These are phyloP conservation scores for Drosophila triauraria DNA, from an alignment of 1,140 invertebrate species.

Conservation along the genomic window DNA sequence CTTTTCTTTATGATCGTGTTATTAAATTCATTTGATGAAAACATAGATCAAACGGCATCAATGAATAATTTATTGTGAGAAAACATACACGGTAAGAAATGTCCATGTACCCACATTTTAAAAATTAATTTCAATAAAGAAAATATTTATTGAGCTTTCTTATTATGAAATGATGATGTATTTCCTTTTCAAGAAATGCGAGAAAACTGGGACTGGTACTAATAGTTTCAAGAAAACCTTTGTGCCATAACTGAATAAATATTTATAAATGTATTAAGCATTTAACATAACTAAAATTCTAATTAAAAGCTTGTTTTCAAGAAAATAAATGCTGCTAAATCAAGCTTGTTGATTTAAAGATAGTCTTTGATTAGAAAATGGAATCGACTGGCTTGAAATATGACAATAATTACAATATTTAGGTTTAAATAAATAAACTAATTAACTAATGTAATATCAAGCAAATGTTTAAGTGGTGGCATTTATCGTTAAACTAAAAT, in stretches of 20 bases:
- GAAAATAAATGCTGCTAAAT: not conserved
- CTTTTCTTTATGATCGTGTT: constrained; percentile 14
- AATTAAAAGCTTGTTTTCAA: not conserved
- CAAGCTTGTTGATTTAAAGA: not conserved
- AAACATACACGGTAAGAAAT: not conserved
- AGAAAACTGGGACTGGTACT: too few relatives aligned
- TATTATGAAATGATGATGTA: too few relatives aligned
- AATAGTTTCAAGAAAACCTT: too few relatives aligned
- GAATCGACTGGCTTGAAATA: not conserved
- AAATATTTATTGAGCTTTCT: not conserved
- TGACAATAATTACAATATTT: not conserved
- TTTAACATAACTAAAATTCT: not conserved
- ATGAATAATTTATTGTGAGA: constrained; percentile 16
- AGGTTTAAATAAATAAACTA: not conserved
- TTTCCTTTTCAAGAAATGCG: too few relatives aligned
- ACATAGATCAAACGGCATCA: constrained; percentile 20
- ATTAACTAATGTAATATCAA: not conserved
- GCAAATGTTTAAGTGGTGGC: too few relatives aligned
- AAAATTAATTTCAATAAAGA: not conserved
- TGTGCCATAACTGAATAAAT: not conserved
- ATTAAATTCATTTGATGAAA: constrained; percentile 53
- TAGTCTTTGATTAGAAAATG: not conserved
- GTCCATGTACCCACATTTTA: too few relatives aligned
- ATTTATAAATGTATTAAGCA: not conserved
- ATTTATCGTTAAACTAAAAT: not conserved